Evolutionary conservation across 2,113 vertebrate genomes (phyloP).

Genomic region (Tringa solitaria): DNA sequence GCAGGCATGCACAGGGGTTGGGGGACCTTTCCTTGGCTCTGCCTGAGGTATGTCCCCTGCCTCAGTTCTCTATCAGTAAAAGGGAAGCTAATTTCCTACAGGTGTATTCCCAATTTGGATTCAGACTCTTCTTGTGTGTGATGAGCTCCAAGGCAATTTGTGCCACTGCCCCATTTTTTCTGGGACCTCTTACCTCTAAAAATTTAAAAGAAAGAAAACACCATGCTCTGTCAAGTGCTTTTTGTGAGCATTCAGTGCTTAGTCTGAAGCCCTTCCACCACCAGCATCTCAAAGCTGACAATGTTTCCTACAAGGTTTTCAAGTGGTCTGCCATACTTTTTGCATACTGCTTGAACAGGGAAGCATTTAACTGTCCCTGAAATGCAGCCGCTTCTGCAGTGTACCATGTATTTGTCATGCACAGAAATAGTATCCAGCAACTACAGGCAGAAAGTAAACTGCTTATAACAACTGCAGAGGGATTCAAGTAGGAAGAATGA

Average conservation of each 20-base stretch:
- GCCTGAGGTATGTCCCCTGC: not conserved
- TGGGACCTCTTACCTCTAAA: not conserved
- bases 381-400: not conserved
- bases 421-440: not conserved
- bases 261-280: not conserved
- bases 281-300: not conserved
- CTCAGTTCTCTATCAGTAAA: not conserved
- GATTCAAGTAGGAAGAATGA: not conserved
- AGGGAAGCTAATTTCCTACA: not conserved
- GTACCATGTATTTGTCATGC: not conserved
- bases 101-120: not conserved
- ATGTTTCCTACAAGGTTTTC: not conserved
- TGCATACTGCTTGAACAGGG: not conserved
- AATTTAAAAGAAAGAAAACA: not conserved
- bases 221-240: not conserved
- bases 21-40: not conserved
- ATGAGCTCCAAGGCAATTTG: not conserved
- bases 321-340: not conserved
- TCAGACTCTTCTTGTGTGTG: not conserved
- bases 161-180: not conserved
- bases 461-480: not conserved
- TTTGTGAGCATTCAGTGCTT: not conserved
- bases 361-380: not conserved
- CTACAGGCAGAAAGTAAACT: not conserved
- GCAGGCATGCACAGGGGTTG: too few relatives aligned